A percentile compares a stretch with the other conserved stretches of the same genome.
These are phyloP conservation scores for Rhabdomys dilectus DNA, from an alignment of 2,113 vertebrate genomes.

Conservation along the genomic window DNA sequence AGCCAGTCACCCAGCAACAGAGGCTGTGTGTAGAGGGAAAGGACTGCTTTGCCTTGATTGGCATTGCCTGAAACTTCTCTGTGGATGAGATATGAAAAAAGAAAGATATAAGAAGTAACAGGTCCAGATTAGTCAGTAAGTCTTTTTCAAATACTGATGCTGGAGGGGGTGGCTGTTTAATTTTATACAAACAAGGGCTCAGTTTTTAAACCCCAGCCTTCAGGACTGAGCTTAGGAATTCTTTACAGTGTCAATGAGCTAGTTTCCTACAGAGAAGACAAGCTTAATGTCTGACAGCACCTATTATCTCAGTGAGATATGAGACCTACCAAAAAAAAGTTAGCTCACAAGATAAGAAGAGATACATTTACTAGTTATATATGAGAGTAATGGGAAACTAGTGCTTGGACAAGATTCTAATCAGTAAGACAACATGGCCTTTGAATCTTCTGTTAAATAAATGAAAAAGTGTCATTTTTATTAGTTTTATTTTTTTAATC, in stretches of 20 bases:
- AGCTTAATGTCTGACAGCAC: background rate
- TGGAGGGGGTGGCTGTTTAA: background rate
- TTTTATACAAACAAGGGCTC: background rate
- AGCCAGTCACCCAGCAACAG: no score
- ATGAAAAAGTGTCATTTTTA: constrained; percentile 1
- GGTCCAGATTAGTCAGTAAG: background rate
- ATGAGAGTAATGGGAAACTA: background rate
- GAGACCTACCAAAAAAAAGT: background rate
- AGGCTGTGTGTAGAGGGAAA: background rate
- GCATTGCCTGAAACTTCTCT: background rate
- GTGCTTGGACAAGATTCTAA: constrained; percentile 32
- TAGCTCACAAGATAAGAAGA: constrained; percentile 1
- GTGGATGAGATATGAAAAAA: background rate
- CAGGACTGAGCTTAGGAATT: background rate
- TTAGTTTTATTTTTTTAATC: constrained; percentile 66
- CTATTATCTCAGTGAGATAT: background rate
- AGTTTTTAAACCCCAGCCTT: background rate
- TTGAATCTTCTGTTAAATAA: constrained; percentile 16
- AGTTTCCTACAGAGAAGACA: background rate
- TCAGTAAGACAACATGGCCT: background rate
- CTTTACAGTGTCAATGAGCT: background rate
- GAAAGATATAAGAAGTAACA: background rate
- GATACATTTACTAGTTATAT: background rate
- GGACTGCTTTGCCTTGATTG: background rate
- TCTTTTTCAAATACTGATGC: background rate